phyloP scores from a whole-genome alignment of 1,140 invertebrate species.

The Sminthurides bifidus region DNA sequence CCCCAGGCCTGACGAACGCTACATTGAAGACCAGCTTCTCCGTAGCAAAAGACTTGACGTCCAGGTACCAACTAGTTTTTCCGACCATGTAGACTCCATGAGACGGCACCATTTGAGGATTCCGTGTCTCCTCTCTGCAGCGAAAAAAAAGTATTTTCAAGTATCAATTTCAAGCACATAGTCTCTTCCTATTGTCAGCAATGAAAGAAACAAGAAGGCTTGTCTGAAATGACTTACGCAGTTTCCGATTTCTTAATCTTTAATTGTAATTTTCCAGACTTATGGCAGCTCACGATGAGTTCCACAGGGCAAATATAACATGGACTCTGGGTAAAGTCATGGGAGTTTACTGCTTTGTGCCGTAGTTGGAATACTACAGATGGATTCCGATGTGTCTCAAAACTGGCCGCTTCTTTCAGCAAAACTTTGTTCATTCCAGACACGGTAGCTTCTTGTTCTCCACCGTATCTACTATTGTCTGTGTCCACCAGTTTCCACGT shows the following conservation, averaged over 20 bases:
- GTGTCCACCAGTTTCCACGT: not conserved
- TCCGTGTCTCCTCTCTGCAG: not conserved
- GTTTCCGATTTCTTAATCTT: not conserved
- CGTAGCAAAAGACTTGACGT: conserved; percentile 7
- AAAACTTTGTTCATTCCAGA: not conserved
- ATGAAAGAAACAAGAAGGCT: not conserved
- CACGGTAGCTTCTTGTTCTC: too few species aligned
- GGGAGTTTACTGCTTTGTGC: not conserved
- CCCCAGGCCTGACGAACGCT: conserved; percentile 18
- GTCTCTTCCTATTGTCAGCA: not conserved
- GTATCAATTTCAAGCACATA: too few species aligned
- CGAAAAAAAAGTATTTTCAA: not conserved
- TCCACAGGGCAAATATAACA: conserved; percentile 9
- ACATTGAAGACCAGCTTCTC: conserved; percentile 14
- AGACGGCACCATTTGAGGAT: conserved; percentile 1
- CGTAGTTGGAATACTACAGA: conserved; percentile 1
- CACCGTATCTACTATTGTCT: too few species aligned
- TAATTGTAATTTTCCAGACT: conserved; percentile 1
- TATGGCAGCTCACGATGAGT: not conserved
- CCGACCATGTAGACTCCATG: conserved; percentile 20
- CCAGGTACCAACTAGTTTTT: conserved; percentile 22
- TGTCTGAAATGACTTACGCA: not conserved
- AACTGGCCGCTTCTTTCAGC: not conserved
- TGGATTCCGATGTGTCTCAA: not conserved
- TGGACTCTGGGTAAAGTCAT: conserved; percentile 6